phyloP scores from a whole-genome alignment of 2,113 vertebrate species.

The Cochlearius cochlearius region DNA sequence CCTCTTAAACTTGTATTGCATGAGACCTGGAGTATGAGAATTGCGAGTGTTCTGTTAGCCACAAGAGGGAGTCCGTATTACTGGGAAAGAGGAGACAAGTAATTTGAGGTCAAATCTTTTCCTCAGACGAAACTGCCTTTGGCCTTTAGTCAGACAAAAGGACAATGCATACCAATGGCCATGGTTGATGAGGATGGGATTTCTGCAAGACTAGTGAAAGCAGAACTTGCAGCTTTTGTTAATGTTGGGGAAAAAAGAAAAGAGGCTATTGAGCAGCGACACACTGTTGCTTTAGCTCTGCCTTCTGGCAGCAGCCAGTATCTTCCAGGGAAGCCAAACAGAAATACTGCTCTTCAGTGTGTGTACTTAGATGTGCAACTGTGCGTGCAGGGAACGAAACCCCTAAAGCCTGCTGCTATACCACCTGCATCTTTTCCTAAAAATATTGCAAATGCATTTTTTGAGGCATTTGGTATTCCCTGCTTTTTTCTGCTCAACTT shows the following conservation, averaged over 20 bases:
- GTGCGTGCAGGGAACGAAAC: not conserved
- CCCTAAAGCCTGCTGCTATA: not conserved
- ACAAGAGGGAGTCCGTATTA: not conserved
- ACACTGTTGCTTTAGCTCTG: not conserved
- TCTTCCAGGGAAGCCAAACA: not conserved
- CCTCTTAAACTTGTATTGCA: rapidly evolving
- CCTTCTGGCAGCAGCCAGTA: not conserved
- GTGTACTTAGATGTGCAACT: not conserved
- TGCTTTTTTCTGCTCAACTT: not conserved
- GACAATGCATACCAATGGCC: not conserved
- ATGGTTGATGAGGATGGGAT: rapidly evolving
- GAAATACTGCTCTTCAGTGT: not conserved
- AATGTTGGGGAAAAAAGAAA: not conserved
- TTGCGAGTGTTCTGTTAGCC: rapidly evolving
- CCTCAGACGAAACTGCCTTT: not conserved
- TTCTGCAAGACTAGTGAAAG: not conserved
- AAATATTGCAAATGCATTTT: not conserved
- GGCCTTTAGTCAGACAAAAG: not conserved
- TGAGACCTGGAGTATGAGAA: rapidly evolving
- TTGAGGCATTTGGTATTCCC: not conserved
- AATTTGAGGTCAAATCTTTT: not conserved
- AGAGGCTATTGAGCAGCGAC: not conserved
- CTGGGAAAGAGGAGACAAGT: not conserved
- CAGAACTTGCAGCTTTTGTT: not conserved
- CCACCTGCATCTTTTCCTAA: not conserved